Percentiles rank a stretch among this genome's conserved stretches.
phyloP scores from a whole-genome alignment of 2,797 vertebrate species.

The Chloroceryle amazona region DNA sequence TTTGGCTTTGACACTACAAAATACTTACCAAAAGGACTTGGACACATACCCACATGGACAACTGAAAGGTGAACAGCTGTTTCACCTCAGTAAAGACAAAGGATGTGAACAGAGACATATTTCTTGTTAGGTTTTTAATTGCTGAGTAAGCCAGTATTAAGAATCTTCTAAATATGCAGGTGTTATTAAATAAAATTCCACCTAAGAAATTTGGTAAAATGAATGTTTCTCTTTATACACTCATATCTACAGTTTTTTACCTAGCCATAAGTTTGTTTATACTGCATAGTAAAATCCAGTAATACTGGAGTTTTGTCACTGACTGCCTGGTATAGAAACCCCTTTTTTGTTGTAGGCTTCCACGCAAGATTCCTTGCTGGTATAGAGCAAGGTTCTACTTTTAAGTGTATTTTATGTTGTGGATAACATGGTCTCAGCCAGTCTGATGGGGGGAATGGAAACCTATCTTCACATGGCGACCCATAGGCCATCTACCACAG shows the following conservation, averaged over 20 bases:
- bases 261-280: background rate
- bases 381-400: background rate
- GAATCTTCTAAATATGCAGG: background rate
- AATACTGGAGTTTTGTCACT: background rate
- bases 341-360: background rate
- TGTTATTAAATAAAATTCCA: background rate
- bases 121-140: background rate
- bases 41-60: background rate
- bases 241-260: background rate
- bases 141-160: background rate
- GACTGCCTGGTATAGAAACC: rapidly evolving
- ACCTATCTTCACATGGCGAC: background rate
- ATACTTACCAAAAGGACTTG: background rate
- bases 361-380: background rate
- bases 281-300: background rate
- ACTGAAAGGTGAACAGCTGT: background rate
- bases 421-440: background rate
- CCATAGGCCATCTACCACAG: background rate
- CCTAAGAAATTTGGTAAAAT: background rate
- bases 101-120: background rate
- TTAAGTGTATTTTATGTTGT: background rate
- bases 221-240: background rate
- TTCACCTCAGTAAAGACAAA: background rate
- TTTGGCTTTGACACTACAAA: background rate
- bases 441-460: background rate